Base-by-base conservation (phyloP, 2,797 vertebrate species). In the Pangasius sanitwongsei region DNA sequence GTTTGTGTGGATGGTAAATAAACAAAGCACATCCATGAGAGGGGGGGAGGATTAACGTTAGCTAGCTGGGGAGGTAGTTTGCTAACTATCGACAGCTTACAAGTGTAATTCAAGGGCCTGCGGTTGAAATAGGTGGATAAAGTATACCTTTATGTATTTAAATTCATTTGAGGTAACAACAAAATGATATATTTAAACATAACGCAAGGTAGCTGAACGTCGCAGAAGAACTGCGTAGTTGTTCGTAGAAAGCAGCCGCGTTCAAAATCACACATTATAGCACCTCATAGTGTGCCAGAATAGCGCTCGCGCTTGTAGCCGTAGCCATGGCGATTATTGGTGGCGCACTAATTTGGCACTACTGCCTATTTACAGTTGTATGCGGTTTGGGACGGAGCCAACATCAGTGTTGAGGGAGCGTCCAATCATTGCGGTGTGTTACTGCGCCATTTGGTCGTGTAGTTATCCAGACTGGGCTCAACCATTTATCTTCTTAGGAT, bases 351-450 rank as follows among this genome's bases (percentile, higher is more conserved):
- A 55, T 80, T 28, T 65, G n/a, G 1, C n/a, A 37, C 34, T 83
- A 6, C 15, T 65, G 82, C 34, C 75, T 81, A 37, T 13, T 67
- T 87, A 69, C 6, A 53, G 28, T 67, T 55, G 65, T n/a, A 20
- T 70, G 87, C 87, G 87, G 63, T 55, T 87, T 87, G 77, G 87
- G 78, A 87, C 65, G 53, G 20, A 41, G 70, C 82, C 82, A 41
- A 5, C n/a, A 67, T 69, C 86, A 69, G n/a, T 59, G 80, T 44
- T 70, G 53, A 55, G 69, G 74, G 92, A 87, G 92, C 91, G 88
- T 93, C 87, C 61, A 69, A 63, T 95, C 94, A 96, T 93, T 96
- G 96, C 96, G 95, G 96, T 94, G 95, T 95, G 95, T 93, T 95
- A 95, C 95, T 97, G 96, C 96, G 95, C 96, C 95, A 96, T 94